Base-by-base conservation (phyloP, 2,113 vertebrate species). In the Paraplagusia blochii region DNA sequence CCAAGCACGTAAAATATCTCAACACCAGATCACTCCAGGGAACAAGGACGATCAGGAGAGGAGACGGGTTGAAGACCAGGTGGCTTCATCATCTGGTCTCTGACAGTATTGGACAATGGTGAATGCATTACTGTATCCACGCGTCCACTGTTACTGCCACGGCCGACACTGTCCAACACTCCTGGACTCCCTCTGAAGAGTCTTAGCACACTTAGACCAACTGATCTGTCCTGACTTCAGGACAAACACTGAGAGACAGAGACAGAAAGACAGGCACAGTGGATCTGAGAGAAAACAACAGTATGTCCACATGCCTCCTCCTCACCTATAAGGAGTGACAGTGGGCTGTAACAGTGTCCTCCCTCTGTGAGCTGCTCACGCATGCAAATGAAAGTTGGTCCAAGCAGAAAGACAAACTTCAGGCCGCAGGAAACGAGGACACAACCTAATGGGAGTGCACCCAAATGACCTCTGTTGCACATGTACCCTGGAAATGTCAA, bases 191-290 rank as follows among this genome's bases (percentile, higher is more conserved):
- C n/a, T 77, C 72, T 80, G 71, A 46, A 58, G 65, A 62, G 76
- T 49, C 71, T 56, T 72, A 74, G 57, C 72, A 76, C 78, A 80
- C n/a, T 76, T 55, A 81, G 76, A 78, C 22, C 82, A 71, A 74
- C 66, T 71, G 70, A 82, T 85, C 78, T 80, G 72, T 78, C 67
- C 52, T 6, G 22, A 29, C n/a, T n/a, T n/a, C n/a, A n/a, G n/a
- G 22, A 29, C 3, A 29, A 6, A 29, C 3, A 29, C 22, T 4
- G 22, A 29, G 22, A 29, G 22, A 29, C 22, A 29, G 22, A 6
- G 53, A 69, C n/a, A 57, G 50, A 74, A 19, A 19, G 42, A 15
- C 16, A 42, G 61, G 65, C 9, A 0, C 53, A 70, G 77, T 72
- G 66, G 74, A 76, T 63, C 69, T 80, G 18, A 12, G 63, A 58